phyloP scores from a whole-genome alignment of 2,113 vertebrate genomes.

The Microcebus ravelobensis region DNA sequence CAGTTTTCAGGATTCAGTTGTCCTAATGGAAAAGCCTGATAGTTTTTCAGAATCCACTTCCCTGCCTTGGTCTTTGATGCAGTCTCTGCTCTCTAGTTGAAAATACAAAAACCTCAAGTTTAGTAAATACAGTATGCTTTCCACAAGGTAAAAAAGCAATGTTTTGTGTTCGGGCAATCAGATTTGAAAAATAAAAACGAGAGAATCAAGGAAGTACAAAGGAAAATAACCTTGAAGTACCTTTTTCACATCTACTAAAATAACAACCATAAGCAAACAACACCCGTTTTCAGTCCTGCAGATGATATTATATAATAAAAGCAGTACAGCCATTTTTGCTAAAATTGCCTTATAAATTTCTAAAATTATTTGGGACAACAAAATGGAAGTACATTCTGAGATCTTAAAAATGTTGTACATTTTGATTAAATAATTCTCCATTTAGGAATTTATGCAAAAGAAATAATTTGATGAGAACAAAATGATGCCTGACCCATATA shows the following conservation, averaged over 20 bases:
- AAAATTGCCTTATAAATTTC: neutral
- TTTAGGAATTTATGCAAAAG: constrained; percentile 68
- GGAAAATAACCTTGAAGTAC: constrained; percentile 5
- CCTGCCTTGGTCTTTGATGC: neutral
- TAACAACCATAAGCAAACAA: neutral
- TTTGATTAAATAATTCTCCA: constrained; percentile 68
- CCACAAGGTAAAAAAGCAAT: neutral
- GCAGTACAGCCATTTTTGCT: neutral
- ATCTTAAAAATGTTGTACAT: constrained; percentile 55
- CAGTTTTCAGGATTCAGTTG: neutral
- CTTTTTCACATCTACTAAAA: neutral
- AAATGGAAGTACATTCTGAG: neutral
- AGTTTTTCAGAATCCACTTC: neutral
- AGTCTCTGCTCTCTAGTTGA: constrained; percentile 8
- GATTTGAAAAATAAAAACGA: neutral
- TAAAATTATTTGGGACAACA: constrained; percentile 38
- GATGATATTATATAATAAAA: neutral
- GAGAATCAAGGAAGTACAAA: neutral
- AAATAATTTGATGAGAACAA: constrained; percentile 63
- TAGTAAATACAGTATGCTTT: neutral
- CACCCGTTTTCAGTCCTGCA: neutral
- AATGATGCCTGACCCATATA: constrained; percentile 76
- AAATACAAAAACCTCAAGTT: neutral
- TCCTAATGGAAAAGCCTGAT: neutral
- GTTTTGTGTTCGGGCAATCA: neutral